A percentile compares a stretch with the other conserved stretches of the same genome.
Conservation (phyloP, 2,797 vertebrate species). For the Mus caroli region DNA sequence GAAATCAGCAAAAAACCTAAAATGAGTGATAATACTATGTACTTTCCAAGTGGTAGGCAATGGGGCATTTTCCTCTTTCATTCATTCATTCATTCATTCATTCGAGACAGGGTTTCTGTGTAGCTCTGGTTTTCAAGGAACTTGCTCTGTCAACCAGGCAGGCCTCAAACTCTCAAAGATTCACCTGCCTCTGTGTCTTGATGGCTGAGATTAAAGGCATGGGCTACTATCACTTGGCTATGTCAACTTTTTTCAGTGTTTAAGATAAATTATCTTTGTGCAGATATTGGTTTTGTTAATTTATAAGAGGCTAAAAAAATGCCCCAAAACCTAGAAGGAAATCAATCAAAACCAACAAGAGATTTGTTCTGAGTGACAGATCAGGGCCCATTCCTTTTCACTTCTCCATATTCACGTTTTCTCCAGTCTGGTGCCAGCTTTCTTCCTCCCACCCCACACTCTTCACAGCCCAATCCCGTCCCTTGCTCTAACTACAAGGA, state of each 20-base stretch:
- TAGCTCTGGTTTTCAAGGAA: background rate
- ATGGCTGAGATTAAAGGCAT: background rate
- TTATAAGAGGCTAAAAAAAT: background rate
- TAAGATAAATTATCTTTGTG: slow-evolving; percentile 46
- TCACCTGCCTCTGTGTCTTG: background rate
- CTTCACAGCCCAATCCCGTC: background rate
- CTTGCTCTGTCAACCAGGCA: background rate
- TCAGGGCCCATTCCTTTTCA: background rate
- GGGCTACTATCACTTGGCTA: background rate
- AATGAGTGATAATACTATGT: background rate
- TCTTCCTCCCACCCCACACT: background rate
- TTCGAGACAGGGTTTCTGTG: background rate
- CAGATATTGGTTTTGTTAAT: slow-evolving; percentile 3
- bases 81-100: background rate
- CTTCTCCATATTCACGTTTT: slow-evolving; percentile 52
- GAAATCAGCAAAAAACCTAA: slow-evolving; percentile 53
- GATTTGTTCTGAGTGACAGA: background rate
- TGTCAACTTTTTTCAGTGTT: slow-evolving; percentile 34
- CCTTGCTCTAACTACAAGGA: background rate
- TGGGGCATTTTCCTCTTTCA: background rate
- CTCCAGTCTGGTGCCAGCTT: background rate
- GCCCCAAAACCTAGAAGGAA: background rate
- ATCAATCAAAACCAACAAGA: slow-evolving; percentile 49
- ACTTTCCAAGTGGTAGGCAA: slow-evolving; percentile 36
- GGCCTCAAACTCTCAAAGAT: background rate